Evolutionary conservation across 2,888 invertebrate species (phyloP).

Genomic region (Cremastinae sp.): DNA sequence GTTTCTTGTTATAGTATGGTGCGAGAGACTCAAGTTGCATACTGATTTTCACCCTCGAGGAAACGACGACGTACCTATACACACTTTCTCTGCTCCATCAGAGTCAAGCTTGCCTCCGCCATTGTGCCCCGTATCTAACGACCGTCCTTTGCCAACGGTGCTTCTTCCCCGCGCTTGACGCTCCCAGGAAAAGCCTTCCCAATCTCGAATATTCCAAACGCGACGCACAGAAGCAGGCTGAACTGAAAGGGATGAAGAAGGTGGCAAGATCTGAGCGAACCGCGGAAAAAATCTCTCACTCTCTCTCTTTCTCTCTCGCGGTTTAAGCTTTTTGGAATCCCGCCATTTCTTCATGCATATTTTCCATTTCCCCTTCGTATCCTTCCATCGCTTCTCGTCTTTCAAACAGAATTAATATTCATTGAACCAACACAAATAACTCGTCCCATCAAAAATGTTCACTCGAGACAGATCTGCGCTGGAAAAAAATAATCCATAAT

Average conservation of each 20-base stretch:
- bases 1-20: slow-evolving; percentile 70
- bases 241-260: neutral
- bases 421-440: slow-evolving; percentile 30
- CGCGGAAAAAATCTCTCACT: slow-evolving; percentile 18
- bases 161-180: no score
- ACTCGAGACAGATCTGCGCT: no score
- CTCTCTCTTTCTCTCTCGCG: slow-evolving; percentile 22
- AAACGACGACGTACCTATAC: slow-evolving; percentile 52
- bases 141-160: no score
- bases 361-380: slow-evolving; percentile 35
- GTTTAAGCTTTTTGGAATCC: slow-evolving; percentile 39
- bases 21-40: slow-evolving; percentile 71
- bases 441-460: no score
- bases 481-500: no score
- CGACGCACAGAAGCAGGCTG: neutral
- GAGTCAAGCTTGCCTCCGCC: slow-evolving; percentile 39
- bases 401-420: slow-evolving; percentile 44
- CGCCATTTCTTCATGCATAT: slow-evolving; percentile 47
- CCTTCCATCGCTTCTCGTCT: neutral
- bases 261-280: neutral
- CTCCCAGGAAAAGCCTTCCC: no score
- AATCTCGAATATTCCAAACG: no score
- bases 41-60: slow-evolving; percentile 69
- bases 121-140: slow-evolving; percentile 41
- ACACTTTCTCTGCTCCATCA: slow-evolving; percentile 62